Conservation (phyloP, 1,140 invertebrate genomes). For the Lepidurus arcticus region DNA sequence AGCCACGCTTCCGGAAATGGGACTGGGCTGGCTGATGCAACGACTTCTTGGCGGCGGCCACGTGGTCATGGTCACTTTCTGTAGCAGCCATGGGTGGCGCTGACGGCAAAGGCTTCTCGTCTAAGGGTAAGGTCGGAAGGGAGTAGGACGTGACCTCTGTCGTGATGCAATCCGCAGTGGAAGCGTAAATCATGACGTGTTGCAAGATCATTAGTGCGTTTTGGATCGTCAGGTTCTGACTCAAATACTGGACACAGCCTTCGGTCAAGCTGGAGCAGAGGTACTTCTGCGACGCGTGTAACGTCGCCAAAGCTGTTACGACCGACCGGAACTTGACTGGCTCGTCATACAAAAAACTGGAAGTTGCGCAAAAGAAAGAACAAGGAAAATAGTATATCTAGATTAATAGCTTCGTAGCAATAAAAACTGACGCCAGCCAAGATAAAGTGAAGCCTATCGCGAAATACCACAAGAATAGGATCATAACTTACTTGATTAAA, state of each 20-base stretch:
- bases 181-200: constrained; percentile 45
- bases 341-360: constrained; percentile 56
- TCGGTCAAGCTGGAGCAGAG: constrained; percentile 56
- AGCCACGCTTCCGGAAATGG: neutral
- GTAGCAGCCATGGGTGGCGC: constrained; percentile 35
- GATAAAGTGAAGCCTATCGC: neutral
- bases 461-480: constrained; percentile 7
- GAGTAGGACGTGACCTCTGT: constrained; percentile 30
- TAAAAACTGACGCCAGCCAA: neutral
- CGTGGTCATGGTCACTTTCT: neutral
- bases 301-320: constrained; percentile 55
- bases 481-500: constrained; percentile 52
- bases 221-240: constrained; percentile 44
- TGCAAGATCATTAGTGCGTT: constrained; percentile 52
- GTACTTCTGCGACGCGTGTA: constrained; percentile 63
- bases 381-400: constrained; percentile 35
- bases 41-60: neutral
- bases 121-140: constrained; percentile 13
- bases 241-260: constrained; percentile 56
- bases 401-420: constrained; percentile 34
- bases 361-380: constrained; percentile 33
- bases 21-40: neutral
- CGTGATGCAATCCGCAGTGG: neutral
- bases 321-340: constrained; percentile 57
- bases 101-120: constrained; percentile 37